Base-by-base conservation (phyloP, 2,113 vertebrate genomes). In the Cinclus mexicanus region DNA sequence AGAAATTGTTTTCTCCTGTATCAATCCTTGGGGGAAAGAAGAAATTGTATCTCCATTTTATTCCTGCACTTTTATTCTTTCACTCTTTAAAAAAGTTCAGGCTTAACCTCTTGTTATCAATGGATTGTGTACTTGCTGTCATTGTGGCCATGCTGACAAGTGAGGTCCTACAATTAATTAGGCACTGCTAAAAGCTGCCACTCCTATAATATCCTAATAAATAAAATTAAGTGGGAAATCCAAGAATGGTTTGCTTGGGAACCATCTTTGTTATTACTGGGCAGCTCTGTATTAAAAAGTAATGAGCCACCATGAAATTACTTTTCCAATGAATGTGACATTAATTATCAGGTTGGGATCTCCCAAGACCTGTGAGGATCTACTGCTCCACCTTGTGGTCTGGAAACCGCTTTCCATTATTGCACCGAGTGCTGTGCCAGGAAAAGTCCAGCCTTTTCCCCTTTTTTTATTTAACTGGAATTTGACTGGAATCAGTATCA, bases 371-470 rank as follows among this genome's bases (percentile, higher is more conserved):
- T 93, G 1, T 84, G 50, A 97, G 94, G 96, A 83, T 94, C 89
- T 68, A 41, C 53, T 94, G 93, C 96, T 96, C 97, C 96, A 97
- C 86, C 96, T 97, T 93, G 96, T 96, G 96, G 97, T 87, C 35
- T 57, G 78, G 56, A 37, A 41, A 84, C 86, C n/a, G 2, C 80
- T 83, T 68, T 49, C 65, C 1, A 0, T 71, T 57, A 13, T 6
- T 4, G 2, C 2, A 29, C 23, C 12, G 15, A 67, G 33, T 11
- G 11, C 11, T 42, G 25, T 8, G 52, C 16, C 59, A 56, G 67
- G 29, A 56, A 61, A 84, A 71, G 41, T 72, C 28, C 56, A 53
- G 25, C 17, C 29, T 35, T 46, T 65, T 61, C 2, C 23, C 25
- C 14, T 4, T 65, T 33, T 41, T 35, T 41, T 31, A 49, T 67